Base-by-base conservation (phyloP, 2,113 vertebrate genomes). In the Tyrannus savana region DNA sequence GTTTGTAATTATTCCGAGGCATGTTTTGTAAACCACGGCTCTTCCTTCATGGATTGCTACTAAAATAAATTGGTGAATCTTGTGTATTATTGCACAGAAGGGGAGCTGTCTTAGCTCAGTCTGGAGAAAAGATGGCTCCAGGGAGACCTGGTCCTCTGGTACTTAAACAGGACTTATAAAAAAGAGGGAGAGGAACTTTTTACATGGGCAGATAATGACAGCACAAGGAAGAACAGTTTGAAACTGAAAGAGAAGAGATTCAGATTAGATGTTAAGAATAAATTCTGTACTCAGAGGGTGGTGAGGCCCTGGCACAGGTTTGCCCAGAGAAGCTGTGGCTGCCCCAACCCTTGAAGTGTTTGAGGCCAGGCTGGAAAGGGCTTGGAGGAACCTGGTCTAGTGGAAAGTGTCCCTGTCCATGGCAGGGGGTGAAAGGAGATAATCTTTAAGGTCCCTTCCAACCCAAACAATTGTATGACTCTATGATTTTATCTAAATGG, bases 261-360 rank as follows among this genome's bases (percentile, higher is more conserved):
- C 42, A 42, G 39, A 22, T 42, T 41, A 19, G 7, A 31, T 35
- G 3, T 55, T 35, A 76, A 31, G 41, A 47, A 35, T n/a, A 76
- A 62, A 62, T 31, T 18, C 24, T 35, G 60, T 25, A 14, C 9
- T 62, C 1, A 1, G 8, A 62, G 30, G 2, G 7, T 8, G 24
- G 1, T 7, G n/a, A 69, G 41, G 14, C 5, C 9, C 21, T 31
- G 19, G n/a, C 13, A n/a, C 7, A 17, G 13, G 6, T 0, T 3
- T 4, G 4, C 6, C 9, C 28, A 41, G 35, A 24, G 22, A 2
- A 82, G 3, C 7, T 44, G 28, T n/a, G 19, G 24, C 30, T 68
- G 13, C 8, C 17, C 7, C 55, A 41, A 22, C 24, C 13, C n/a
- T 75, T 28, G 6, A 2, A 68, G 6, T 60, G 46, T 7, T 24